Evolutionary conservation across 2,797 vertebrate species (phyloP), one percentile per base, ranked within the genome.

Genomic region (Galaxias olidus): DNA sequence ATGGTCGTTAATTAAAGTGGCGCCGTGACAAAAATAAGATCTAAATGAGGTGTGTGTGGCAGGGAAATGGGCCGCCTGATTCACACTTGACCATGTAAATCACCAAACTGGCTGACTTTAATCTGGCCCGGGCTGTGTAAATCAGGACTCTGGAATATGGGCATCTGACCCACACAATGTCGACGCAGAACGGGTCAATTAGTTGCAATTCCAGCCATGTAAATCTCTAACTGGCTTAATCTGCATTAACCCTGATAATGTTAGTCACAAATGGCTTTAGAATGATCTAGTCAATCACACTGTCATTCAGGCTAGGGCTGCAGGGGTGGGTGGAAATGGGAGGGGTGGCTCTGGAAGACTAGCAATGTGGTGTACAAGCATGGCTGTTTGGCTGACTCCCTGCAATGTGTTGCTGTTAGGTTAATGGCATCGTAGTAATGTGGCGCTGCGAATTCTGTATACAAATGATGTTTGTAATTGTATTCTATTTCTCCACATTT

Each of bases 1-100:
- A 91, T 87, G 86, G 84, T 85, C 68, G 78, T 91, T 91, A 90
- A 92, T 93, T 92, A 91, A 90, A 90, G 85, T 83, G 83, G 83
- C 66, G 71, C 84, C 82, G 83, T 85, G 87, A 89, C 86, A 87
- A 88, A 91, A 88, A 68, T 83, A 84, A 77, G 86, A 88, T 86
- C 84, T 88, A 83, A 88, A 87, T 81, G 61, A 80, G 84, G 77
- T 86, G 82, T 82, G 85, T 82, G 82, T 81, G 78, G 79, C 70
- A 79, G 80, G 77, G 83, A 83, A 84, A 86, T 82, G 75, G 82
- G 69, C 84, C 76, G 86, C 83, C 80, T 81, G 83, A 90, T 85
- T 84, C 86, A 82, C 81, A 86, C 86, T 85, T 82, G 77, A 84
- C 82, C 81, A 85, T 66, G 85, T 90, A 89, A 90, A 90, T 90